Percentiles rank a stretch among this genome's conserved stretches.
Evolutionary conservation across 2,888 invertebrate species (phyloP).

Genomic region (Platerodrilus igneus): DNA sequence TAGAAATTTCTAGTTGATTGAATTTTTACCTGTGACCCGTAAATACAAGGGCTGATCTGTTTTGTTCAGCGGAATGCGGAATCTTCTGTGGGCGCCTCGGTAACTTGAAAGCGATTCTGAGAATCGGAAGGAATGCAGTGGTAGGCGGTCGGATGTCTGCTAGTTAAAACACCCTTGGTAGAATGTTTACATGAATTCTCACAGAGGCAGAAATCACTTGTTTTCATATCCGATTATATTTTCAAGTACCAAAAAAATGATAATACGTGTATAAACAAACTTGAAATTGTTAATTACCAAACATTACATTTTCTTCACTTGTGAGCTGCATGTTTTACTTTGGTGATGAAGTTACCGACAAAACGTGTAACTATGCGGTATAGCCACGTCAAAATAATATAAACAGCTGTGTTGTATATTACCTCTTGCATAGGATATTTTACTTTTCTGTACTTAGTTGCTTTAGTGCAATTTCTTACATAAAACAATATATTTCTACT

Average conservation of each 20-base stretch:
- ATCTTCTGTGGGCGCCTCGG: slow-evolving; percentile 14
- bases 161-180: slow-evolving; percentile 1
- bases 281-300: slow-evolving; percentile 17
- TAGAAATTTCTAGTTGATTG: too few species aligned
- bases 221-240: slow-evolving; percentile 9
- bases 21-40: too few species aligned
- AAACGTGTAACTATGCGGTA: slow-evolving; percentile 31
- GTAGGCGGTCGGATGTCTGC: slow-evolving; percentile 13
- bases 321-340: slow-evolving; percentile 25
- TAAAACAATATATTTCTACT: too few species aligned
- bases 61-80: too few species aligned
- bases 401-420: too few species aligned
- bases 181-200: slow-evolving; percentile 12
- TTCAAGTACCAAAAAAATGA: slow-evolving; percentile 9
- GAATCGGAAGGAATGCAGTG: slow-evolving; percentile 17
- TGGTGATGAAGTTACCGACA: slow-evolving; percentile 32
- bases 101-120: slow-evolving; percentile 14
- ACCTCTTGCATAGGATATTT: too few species aligned
- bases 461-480: too few species aligned
- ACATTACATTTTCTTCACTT: slow-evolving; percentile 23
- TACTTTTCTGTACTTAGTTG: too few species aligned
- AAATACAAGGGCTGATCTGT: too few species aligned
- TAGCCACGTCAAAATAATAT: slow-evolving; percentile 29
- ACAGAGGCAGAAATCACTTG: slow-evolving; percentile 2
- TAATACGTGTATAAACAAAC: slow-evolving; percentile 15